Conservation (phyloP, 2,888 invertebrate genomes). For the Thumatha senex region DNA sequence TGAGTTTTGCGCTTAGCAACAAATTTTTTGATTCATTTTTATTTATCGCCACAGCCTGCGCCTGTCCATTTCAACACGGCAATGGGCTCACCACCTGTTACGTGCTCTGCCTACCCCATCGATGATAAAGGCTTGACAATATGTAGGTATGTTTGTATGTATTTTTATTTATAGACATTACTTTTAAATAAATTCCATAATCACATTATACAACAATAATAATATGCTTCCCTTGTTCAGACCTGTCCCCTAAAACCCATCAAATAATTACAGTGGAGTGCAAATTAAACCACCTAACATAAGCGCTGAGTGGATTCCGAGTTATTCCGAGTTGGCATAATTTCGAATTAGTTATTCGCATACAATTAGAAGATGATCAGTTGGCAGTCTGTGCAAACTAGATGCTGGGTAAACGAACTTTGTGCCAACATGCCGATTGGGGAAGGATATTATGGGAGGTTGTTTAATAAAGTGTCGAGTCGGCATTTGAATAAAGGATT, state of each 20-base stretch:
- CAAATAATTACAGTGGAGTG: conserved; percentile 13
- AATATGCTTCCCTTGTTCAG: background rate
- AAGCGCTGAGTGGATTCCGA: conserved; percentile 27
- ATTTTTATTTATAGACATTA: no score
- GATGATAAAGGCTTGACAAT: no score
- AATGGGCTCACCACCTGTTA: no score
- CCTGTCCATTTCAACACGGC: no score
- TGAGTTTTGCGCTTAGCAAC: no score
- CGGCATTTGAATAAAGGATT: background rate
- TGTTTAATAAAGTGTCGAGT: conserved; percentile 20
- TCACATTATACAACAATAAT: no score
- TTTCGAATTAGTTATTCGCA: conserved; percentile 57
- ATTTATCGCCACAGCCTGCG: no score
- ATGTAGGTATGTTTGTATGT: no score
- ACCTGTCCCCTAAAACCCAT: background rate
- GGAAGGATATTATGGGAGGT: conserved; percentile 31
- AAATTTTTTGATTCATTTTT: no score
- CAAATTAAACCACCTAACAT: conserved; percentile 23
- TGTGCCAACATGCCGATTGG: conserved; percentile 44
- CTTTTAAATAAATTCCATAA: no score
- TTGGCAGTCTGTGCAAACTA: conserved; percentile 42
- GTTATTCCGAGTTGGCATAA: conserved; percentile 29
- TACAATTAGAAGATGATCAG: conserved; percentile 61
- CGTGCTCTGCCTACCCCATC: no score
- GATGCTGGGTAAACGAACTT: conserved; percentile 50